These are phyloP conservation scores for Sorex maritimensis DNA, from an alignment of 2,797 vertebrate genomes.

Conservation along the genomic window DNA sequence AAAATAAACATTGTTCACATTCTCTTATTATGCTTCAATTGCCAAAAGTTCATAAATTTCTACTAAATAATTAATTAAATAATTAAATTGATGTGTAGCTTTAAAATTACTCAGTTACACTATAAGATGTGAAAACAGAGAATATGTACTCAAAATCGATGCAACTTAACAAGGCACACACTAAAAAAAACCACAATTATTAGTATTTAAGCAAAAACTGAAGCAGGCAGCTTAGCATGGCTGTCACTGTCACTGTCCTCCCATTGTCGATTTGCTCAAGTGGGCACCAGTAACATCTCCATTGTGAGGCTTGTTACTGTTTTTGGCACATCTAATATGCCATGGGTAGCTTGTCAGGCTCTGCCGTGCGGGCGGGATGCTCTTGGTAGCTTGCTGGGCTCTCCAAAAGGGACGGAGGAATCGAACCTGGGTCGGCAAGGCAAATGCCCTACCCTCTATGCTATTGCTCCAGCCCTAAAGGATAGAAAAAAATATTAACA, in stretches of 20 bases:
- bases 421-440: too few species aligned
- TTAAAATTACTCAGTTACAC: conserved; percentile 16
- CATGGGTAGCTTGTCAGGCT: too few species aligned
- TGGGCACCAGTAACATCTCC: too few species aligned
- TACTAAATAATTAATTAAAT: not conserved
- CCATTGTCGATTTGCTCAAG: too few species aligned
- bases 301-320: too few species aligned
- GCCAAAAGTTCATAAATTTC: not conserved
- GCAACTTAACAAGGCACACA: not conserved
- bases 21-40: not conserved
- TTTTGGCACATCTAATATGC: too few species aligned
- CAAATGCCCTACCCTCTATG: too few species aligned
- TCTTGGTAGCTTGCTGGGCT: too few species aligned
- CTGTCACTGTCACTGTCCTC: too few species aligned
- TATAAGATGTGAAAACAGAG: not conserved
- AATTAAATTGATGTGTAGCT: not conserved
- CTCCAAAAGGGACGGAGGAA: too few species aligned
- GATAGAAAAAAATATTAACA: conserved; percentile 1
- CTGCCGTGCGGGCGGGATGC: too few species aligned
- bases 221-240: not conserved
- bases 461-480: not conserved
- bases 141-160: not conserved
- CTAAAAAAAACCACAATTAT: not conserved
- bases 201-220: conserved; percentile 12
- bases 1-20: not conserved